Evolutionary conservation across 2,113 vertebrate genomes (phyloP), one percentile per base, ranked within the genome.

Genomic region (Miniopterus natalensis): DNA sequence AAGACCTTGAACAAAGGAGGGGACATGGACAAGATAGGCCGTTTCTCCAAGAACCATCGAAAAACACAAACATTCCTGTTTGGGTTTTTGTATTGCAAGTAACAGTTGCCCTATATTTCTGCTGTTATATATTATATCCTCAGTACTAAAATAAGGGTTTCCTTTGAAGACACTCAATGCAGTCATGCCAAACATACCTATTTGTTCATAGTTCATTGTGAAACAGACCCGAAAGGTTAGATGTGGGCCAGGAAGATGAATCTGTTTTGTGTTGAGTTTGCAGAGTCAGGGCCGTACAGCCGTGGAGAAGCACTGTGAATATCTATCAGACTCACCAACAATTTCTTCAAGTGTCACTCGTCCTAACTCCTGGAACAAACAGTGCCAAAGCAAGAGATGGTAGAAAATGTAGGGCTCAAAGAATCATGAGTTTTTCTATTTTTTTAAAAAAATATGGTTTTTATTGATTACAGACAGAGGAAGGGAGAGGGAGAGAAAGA

Each of bases 21-120:
- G 0, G 0, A n/a, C 1, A 4, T 3, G 55, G 27, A 36, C 1
- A 12, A 80, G 59, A 59, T 1, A 27, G 78, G 13, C 1, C 2
- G 2, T 36, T 18, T 29, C 61, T 77, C 12, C 21, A n/a, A 57
- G 29, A 90, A 63, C 3, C 14, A 57, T 66, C 74, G 84, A 49
- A 91, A 95, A 92, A 45, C 23, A 70, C 14, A 84, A 66, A 53
- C 75, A 45, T 20, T 66, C 12, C 29, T 49, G 5, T 15, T 25
- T 55, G 53, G 6, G 2, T 20, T 36, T n/a, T 66, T 55, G 53
- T 79, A 71, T 55, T 59, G 71, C 11, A 47, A 61, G 1, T 45
- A 71, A 6, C n/a, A 27, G 36, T 89, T 84, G 2, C 10, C 18
- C 14, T 84, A 6, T 21, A n/a, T 66, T 83, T 92, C 6, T 88